Base-by-base conservation (phyloP, 2,888 invertebrate genomes). In the Spodoptera picta region DNA sequence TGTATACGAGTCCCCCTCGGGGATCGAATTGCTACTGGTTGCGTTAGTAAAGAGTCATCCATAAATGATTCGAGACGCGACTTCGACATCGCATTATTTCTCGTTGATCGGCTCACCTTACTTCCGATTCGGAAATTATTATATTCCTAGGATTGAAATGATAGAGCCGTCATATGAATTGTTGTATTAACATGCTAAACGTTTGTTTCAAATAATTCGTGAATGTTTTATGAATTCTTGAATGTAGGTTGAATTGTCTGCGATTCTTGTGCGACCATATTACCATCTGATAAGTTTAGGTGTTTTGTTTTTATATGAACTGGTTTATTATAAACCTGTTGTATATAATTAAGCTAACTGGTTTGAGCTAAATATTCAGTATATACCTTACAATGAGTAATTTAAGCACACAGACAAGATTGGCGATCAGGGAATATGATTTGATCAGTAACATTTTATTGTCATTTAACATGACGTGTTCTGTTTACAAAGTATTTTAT, bases 81-180 rank as follows among this genome's bases (percentile, higher is more conserved):
- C 92, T 86, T 84, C 87, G 87, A 93, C 93, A 91, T 88, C 86
- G 87, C 90, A 92, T 94, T 93, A 93, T 90, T 91, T 90, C 91
- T 92, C 88, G 90, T 88, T 87, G 90, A 91, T 91, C 91, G 89
- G 86, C 83, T 88, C 87, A 90, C 89, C 93, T 90, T 92, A 93
- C 94, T 94, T 94, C 94, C 94, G 94, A 94, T 93, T 94, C 94
- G 94, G 94, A 94, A 94, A 94, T 86, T 92, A 90, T 92, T 88
- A 89, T 93, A 92, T 92, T 92, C 90, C 87, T 86, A 85, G 89
- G 88, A 90, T 89, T 81, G 85, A 81, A 90, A 89, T 88, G 84
- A 86, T 88, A 87, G 86, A 88, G 84, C 79, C 84, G 84, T 89
- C 89, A 86, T 90, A 83, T 83, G 85, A 87, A 89, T 87, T 54